phyloP scores from a whole-genome alignment of 2,888 invertebrate species.

The Agonum fuliginosum region DNA sequence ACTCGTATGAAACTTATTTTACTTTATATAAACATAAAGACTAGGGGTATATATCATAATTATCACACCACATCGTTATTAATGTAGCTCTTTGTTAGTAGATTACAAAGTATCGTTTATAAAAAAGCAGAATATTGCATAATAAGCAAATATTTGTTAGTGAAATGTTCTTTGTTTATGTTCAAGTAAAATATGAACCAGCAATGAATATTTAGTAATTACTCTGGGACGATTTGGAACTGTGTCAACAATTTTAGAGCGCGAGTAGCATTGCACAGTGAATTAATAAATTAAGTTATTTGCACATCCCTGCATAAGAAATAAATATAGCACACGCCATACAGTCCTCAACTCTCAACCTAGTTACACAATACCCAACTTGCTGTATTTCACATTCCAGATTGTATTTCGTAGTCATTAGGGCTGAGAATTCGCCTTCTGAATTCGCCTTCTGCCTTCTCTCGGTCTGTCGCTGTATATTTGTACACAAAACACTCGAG shows the following conservation, averaged over 20 bases:
- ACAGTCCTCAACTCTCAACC: background rate
- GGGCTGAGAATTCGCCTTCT: too few species aligned
- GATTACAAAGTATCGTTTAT: too few species aligned
- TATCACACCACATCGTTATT: too few species aligned
- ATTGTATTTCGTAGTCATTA: too few species aligned
- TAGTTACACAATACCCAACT: background rate
- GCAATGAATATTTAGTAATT: conserved; percentile 17
- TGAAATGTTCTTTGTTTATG: background rate
- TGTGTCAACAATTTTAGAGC: conserved; percentile 18
- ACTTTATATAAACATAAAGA: too few species aligned
- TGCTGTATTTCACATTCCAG: background rate
- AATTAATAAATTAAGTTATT: background rate
- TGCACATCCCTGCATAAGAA: conserved; percentile 30
- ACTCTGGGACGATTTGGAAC: background rate
- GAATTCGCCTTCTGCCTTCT: background rate
- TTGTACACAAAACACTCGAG: conserved; percentile 22
- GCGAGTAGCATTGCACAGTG: background rate
- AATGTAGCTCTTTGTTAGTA: too few species aligned
- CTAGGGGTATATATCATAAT: too few species aligned
- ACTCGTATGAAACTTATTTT: too few species aligned
- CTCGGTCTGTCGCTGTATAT: background rate
- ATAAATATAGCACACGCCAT: too few species aligned
- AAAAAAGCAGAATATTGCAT: too few species aligned
- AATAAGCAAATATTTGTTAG: conserved; percentile 8
- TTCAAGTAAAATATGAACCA: conserved; percentile 6